Percentiles rank a stretch among this genome's conserved stretches.
phyloP scores from a whole-genome alignment of 2,113 vertebrate species.

The Lates calcarifer region DNA sequence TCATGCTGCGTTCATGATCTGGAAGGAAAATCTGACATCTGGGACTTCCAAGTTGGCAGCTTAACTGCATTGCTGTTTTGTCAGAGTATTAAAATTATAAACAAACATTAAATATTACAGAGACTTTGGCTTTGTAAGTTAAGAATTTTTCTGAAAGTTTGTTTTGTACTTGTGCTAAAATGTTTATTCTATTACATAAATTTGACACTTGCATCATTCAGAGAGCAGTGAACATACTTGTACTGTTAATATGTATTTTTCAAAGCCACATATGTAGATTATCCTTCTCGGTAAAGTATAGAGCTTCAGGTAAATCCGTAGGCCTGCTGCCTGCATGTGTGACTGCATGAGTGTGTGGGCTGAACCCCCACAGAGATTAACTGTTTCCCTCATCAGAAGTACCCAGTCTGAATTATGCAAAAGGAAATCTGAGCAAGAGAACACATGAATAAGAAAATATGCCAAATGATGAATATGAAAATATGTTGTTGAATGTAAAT shows the following conservation, averaged over 20 bases:
- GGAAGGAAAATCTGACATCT: slow-evolving; percentile 31
- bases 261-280: not conserved
- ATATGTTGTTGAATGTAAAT: not conserved
- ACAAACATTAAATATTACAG: slow-evolving; percentile 9
- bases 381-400: slow-evolving; percentile 41
- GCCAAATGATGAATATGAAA: slow-evolving; percentile 11
- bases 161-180: not conserved
- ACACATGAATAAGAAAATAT: slow-evolving; percentile 37
- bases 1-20: slow-evolving; percentile 34
- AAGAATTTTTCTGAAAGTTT: not conserved
- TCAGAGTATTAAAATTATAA: slow-evolving; percentile 8
- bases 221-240: not conserved
- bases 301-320: slow-evolving; percentile 24
- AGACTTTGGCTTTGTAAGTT: not conserved
- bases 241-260: not conserved
- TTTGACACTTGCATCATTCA: not conserved
- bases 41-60: slow-evolving; percentile 28
- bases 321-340: slow-evolving; percentile 19
- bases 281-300: slow-evolving; percentile 6
- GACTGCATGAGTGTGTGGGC: slow-evolving; percentile 23
- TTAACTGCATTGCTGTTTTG: slow-evolving; percentile 10
- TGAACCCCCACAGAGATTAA: slow-evolving; percentile 36
- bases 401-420: slow-evolving; percentile 46
- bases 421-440: slow-evolving; percentile 3
- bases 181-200: not conserved